A percentile compares a stretch with the other conserved stretches of the same genome.
Conservation (phyloP, 2,888 invertebrate genomes). For the Serripes groenlandicus region DNA sequence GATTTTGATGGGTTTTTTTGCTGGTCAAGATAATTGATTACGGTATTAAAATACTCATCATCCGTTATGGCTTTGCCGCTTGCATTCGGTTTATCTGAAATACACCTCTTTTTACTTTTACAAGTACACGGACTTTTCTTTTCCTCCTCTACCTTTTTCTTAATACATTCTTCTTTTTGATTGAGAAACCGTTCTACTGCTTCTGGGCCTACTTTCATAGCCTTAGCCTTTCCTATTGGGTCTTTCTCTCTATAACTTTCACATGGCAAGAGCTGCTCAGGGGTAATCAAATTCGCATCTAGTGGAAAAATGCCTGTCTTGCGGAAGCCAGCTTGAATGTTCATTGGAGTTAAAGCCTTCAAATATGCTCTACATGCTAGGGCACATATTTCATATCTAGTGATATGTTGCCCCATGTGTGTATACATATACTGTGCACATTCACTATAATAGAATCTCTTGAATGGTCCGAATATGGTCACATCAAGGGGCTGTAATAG, state of each 20-base stretch:
- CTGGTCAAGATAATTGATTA: neutral
- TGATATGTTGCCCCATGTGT: slow-evolving; percentile 37
- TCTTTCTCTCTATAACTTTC: slow-evolving; percentile 23
- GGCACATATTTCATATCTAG: slow-evolving; percentile 32
- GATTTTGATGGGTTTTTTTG: slow-evolving; percentile 7
- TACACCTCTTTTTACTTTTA: neutral
- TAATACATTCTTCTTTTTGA: neutral
- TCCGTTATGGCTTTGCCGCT: slow-evolving; percentile 13
- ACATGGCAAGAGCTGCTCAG: neutral
- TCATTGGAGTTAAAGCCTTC: slow-evolving; percentile 30
- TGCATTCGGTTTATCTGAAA: slow-evolving; percentile 2
- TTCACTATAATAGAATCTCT: slow-evolving; percentile 40
- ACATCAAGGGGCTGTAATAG: slow-evolving; percentile 43
- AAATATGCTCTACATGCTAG: slow-evolving; percentile 37
- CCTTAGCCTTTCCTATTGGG: slow-evolving; percentile 23
- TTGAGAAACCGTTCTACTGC: slow-evolving; percentile 3
- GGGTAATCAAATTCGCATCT: neutral
- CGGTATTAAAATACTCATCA: slow-evolving; percentile 3
- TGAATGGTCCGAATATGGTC: slow-evolving; percentile 47
- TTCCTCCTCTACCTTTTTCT: neutral
- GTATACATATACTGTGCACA: slow-evolving; percentile 24
- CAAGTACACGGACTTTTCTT: neutral
- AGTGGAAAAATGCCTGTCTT: slow-evolving; percentile 42
- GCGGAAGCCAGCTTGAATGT: slow-evolving; percentile 28
- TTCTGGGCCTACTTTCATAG: slow-evolving; percentile 11